Base-by-base conservation (phyloP, 2,797 vertebrate species). In the Artibeus lituratus region DNA sequence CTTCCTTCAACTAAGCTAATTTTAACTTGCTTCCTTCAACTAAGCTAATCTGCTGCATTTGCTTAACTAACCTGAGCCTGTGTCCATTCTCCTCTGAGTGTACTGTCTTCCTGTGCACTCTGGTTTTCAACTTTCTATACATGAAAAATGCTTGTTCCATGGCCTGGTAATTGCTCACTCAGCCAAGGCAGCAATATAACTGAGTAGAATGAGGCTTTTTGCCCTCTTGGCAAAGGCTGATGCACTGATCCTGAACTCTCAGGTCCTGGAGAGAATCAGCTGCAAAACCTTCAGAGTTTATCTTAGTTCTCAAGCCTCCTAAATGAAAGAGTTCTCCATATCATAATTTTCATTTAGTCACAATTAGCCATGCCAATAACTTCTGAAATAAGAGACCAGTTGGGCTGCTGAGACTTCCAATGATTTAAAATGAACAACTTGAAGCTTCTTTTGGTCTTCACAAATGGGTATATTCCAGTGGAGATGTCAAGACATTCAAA, bases 41-140 rank as follows among this genome's bases (percentile, higher is more conserved):
- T 24, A 95, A 91, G 59, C 77, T 87, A 55, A 95, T 96, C 73
- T 95, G 85, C 96, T 98, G 95, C 93, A 93, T 82, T 83, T 88
- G 51, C 90, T 59, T 72, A 29, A 89, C 95, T 98, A 97, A 97
- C 97, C 94, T 15, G 19, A 83, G 53, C 95, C 86, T 39, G 91
- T 95, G 94, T 98, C 98, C 98, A 98, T 97, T 98, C 98, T 98
- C 98, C 98, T 98, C 97, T 70, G 98, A 98, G 95, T 97, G 95
- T 96, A 65, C 65, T 74, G 53, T 97, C 93, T 97, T 39, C 65
- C 86, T 69, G 91, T 97, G 97, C 90, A 94, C 97, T 98, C 67
- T 94, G 59, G 94, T 95, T 97, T 90, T 87, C 85, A 91, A 49
- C 80, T 96, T 93, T 92, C 76, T 93, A 57, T 37, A 94, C 84